Evolutionary conservation across 2,113 vertebrate genomes (phyloP), one percentile per base, ranked within the genome.

Genomic region (Grammomys dolichurus): DNA sequence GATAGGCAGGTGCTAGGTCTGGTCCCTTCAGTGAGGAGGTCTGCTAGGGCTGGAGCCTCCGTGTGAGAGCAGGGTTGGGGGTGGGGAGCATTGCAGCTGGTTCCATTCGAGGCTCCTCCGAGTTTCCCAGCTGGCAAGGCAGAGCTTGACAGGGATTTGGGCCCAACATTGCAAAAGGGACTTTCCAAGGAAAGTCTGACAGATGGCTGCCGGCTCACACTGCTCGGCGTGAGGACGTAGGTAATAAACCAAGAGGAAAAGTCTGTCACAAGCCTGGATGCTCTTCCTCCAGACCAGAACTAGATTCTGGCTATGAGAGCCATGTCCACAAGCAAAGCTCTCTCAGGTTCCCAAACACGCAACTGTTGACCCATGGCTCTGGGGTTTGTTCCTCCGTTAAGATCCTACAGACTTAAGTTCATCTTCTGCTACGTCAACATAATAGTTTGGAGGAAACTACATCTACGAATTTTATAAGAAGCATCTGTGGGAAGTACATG

Each of bases 261-360:
- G 90, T 97, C 97, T 97, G 0, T 88, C 85, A 13, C n/a, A 36
- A 75, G 33, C 73, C 80, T 10, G 19, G 48, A 72, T 86, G 72
- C 43, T 73, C 51, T 94, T 87, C 70, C 91, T 93, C 40, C 78
- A 93, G 93, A 80, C 22, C 80, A 92, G 84, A 85, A 87, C 75
- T 63, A 94, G 77, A 76, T 6, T 10, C 11, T 73, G 91, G 40
- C 76, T 31, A 43, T 46, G 67, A 26, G 81, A 82, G 73, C 26
- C 40, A 22, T 26, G 40, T 22, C 2, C 7, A 36, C 76, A 56
- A 65, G 48, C 87, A 75, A 60, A 91, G 51, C 69, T 78, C 67
- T 90, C 31, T n/a, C 65, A 43, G 43, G 22, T 24, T 43, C 92
- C 28, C 87, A 87, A 85, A 89, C n/a, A 36, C 16, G 72, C 2